Percentiles rank a stretch among this genome's conserved stretches.
phyloP scores from a whole-genome alignment of 2,797 vertebrate genomes.

The Syngnathus acus region DNA sequence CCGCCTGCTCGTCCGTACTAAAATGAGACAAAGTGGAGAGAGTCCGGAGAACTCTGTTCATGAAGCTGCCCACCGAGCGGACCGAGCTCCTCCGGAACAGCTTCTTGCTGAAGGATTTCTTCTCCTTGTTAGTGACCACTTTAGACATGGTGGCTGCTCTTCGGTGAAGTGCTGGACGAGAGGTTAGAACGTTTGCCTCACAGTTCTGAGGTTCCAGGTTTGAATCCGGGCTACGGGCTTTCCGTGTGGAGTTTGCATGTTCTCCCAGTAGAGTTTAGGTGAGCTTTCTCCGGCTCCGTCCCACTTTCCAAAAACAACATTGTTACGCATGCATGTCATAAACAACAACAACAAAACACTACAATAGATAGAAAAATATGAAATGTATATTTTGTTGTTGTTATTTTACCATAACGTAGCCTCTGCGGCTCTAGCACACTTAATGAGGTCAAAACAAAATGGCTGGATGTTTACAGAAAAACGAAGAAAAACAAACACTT shows the following conservation, averaged over 20 bases:
- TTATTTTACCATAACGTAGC: not conserved
- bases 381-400: not conserved
- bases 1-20: constrained; percentile 73
- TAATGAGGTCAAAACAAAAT: not conserved
- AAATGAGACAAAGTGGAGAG: constrained; percentile 89
- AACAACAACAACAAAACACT: not conserved
- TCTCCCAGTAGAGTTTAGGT: not conserved
- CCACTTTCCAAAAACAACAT: not conserved
- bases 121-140: constrained; percentile 79
- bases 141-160: constrained; percentile 55
- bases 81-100: constrained; percentile 80
- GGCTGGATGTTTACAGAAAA: not conserved
- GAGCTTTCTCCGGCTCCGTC: not conserved
- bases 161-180: not conserved
- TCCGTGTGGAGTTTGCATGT: not conserved
- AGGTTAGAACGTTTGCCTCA: not conserved
- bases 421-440: not conserved
- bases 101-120: constrained; percentile 89
- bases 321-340: not conserved
- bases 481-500: not conserved
- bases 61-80: constrained; percentile 85
- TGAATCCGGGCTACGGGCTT: not conserved
- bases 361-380: too few relatives aligned
- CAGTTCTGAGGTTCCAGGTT: not conserved
- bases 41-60: constrained; percentile 89